These are phyloP conservation scores for Manis pentadactyla DNA, from an alignment of 2,797 vertebrate species.

Conservation along the genomic window DNA sequence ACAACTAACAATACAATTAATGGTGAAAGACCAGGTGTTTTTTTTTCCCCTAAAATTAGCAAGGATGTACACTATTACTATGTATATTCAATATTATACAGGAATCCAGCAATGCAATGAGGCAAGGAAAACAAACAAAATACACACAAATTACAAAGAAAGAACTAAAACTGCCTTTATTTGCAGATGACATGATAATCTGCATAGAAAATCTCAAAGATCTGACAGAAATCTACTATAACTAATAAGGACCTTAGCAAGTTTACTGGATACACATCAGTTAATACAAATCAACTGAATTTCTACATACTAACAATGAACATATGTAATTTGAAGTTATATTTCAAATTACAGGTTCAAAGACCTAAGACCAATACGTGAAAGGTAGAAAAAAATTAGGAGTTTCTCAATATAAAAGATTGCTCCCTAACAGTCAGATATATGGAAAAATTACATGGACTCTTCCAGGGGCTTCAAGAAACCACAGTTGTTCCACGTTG, in stretches of 20 bases:
- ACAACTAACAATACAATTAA: neutral
- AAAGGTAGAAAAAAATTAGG: neutral
- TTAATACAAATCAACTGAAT: neutral
- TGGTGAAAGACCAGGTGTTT: neutral
- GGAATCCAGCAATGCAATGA: no score
- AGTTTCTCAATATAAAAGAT: neutral
- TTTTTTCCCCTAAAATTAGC: neutral
- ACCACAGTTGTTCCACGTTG: neutral
- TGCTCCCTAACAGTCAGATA: neutral
- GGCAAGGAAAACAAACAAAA: neutral
- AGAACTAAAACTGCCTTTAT: neutral
- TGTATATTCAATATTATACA: neutral
- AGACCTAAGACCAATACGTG: neutral
- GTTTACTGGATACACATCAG: neutral
- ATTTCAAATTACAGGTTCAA: neutral
- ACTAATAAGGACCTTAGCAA: neutral
- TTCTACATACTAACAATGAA: neutral
- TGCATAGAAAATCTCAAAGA: neutral
- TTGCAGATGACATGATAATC: neutral
- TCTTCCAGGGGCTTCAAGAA: neutral
- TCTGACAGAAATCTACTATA: neutral
- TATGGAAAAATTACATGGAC: neutral
- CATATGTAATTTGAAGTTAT: neutral
- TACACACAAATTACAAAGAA: neutral
- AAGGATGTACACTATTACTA: neutral